phyloP scores from a whole-genome alignment of 2,113 vertebrate genomes.

The Pomatorhinus ruficollis region DNA sequence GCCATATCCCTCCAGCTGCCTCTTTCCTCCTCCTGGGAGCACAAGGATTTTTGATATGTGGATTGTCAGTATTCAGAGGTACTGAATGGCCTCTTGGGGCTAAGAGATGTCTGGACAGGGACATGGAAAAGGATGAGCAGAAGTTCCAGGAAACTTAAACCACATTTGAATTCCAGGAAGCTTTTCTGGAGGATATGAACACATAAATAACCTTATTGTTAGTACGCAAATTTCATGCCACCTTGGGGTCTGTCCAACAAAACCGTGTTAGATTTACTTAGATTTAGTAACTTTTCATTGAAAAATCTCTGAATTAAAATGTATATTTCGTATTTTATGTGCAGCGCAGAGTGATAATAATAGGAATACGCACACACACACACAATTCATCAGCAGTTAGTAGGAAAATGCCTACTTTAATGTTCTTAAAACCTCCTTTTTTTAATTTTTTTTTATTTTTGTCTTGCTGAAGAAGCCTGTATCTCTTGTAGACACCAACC shows the following conservation, averaged over 20 bases:
- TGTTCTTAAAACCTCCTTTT: neutral
- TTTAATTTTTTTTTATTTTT: neutral
- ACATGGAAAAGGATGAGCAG: neutral
- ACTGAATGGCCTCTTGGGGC: neutral
- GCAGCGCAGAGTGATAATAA: neutral
- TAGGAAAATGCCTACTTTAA: neutral
- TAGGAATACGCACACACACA: neutral
- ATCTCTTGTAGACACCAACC: fast-evolving
- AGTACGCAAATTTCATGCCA: neutral
- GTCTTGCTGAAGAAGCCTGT: neutral
- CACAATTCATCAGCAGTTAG: neutral
- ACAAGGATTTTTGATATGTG: neutral
- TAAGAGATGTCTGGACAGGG: neutral
- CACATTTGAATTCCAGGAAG: neutral
- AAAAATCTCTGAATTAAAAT: neutral
- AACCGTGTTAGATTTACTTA: neutral
- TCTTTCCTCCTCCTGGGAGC: neutral
- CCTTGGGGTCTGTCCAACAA: neutral
- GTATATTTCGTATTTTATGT: neutral
- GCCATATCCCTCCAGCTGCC: neutral
- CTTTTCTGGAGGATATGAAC: neutral
- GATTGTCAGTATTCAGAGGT: neutral
- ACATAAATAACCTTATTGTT: neutral
- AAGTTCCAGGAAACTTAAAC: neutral
- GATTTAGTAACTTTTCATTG: neutral